Base-by-base conservation (phyloP, 2,797 vertebrate genomes). In the Trachurus trachurus region DNA sequence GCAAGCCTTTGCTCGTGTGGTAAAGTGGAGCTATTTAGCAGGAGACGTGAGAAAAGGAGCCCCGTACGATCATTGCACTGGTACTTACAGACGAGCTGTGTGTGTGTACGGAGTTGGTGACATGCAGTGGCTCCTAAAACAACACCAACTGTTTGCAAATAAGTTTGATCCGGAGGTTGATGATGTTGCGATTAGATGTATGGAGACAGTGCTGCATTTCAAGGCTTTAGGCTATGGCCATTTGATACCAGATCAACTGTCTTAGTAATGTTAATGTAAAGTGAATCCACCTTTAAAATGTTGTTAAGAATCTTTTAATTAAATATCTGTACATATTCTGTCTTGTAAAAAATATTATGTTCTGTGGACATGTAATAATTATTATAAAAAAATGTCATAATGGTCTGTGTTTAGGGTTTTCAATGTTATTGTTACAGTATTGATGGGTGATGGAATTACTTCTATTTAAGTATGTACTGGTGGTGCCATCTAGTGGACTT, bases 101-200 rank as follows among this genome's bases (percentile, higher is more conserved):
- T 99, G 98, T 66, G 64, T 99, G 57, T 98, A 97, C 0, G 97
- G 97, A 0, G 58, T 19, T 0, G 97, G 97, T 0, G 98, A 99
- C 76, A 79, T 99, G 19, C 39, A 8, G 0, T 99, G 97, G 97
- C 80, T 99, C 42, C 74, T 97, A 0, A 75, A 53, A 50, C 96
- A 96, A 53, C 96, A 95, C 1, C 97, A 98, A 0, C 92, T 98
- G n/a, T 63, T 98, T 7, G 97, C 97, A 77, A 99, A 99, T 89
- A 99, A 99, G 89, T 98, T 99, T 92, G 97, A 98, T 81, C 96
- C 96, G 1, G 54, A 56, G 0, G 91, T 97, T 7, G 97, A 98
- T 45, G 93, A 97, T 0, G 17, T 92, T 2, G 94, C 88, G 4
- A 87, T 99, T 26, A 93, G 93, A 77, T 99, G 98, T n/a, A 21